Conservation (phyloP, 2,113 vertebrate species). For the Alaudala cheleensis region DNA sequence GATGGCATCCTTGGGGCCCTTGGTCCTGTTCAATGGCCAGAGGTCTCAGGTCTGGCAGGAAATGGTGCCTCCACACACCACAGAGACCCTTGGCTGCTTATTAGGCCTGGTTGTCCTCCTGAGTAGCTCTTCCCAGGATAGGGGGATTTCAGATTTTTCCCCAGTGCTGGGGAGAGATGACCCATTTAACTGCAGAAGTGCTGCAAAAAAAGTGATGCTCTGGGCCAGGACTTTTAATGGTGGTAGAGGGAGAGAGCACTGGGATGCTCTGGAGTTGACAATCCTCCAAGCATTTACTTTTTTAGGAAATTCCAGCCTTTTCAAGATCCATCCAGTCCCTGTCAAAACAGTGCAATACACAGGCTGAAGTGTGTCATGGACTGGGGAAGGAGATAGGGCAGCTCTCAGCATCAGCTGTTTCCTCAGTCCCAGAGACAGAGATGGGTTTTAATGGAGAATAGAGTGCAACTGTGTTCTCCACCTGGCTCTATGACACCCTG, state of each 20-base stretch:
- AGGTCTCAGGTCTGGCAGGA: not conserved
- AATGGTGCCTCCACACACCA: not conserved
- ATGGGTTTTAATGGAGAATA: not conserved
- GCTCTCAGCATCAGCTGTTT: not conserved
- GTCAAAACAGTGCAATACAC: not conserved
- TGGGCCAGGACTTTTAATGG: not conserved
- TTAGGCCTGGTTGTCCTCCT: not conserved
- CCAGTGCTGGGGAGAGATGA: not conserved
- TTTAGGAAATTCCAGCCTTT: not conserved
- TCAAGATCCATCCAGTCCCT: not conserved
- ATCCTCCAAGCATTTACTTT: not conserved
- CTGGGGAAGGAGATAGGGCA: not conserved
- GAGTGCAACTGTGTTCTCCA: not conserved
- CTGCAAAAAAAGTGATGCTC: not conserved
- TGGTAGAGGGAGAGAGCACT: not conserved
- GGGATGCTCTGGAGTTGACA: not conserved
- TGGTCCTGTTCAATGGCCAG: accelerated
- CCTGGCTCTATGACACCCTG: not conserved
- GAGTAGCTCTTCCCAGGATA: not conserved
- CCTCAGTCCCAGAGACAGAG: not conserved
- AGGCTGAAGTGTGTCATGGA: not conserved
- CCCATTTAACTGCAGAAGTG: not conserved
- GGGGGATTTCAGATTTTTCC: not conserved
- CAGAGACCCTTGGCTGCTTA: not conserved
- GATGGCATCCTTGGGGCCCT: not conserved